Percentiles rank a stretch among this genome's conserved stretches.
phyloP scores from a whole-genome alignment of 2,888 invertebrate genomes.

The Iphiclides podalirius region DNA sequence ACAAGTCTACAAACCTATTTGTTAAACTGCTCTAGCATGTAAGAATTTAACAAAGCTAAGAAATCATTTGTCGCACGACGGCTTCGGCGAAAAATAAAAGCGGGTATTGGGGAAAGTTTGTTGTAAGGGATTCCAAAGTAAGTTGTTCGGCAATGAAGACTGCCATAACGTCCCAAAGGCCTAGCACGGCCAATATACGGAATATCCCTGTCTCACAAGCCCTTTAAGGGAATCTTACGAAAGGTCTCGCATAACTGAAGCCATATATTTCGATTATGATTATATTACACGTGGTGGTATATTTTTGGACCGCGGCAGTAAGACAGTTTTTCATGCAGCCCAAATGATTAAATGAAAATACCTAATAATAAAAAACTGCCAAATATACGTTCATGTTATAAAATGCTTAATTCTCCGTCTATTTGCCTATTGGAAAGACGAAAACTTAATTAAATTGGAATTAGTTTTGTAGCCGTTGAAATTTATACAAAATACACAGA shows the following conservation, averaged over 20 bases:
- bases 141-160: conserved; percentile 12
- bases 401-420: too few species aligned
- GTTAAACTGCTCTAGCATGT: too few species aligned
- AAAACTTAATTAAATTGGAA: too few species aligned
- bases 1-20: too few species aligned
- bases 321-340: too few species aligned
- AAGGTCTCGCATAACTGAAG: not conserved
- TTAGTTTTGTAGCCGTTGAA: too few species aligned
- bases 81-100: not conserved
- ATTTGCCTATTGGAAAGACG: too few species aligned
- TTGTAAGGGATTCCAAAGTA: conserved; percentile 16
- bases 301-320: not conserved
- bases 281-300: not conserved
- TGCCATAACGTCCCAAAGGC: conserved; percentile 14
- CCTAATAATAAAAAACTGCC: too few species aligned
- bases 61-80: not conserved
- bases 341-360: too few species aligned
- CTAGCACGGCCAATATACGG: conserved; percentile 3
- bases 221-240: not conserved
- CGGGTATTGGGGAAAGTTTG: conserved; percentile 1
- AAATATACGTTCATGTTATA: too few species aligned
- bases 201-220: not conserved
- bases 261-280: not conserved
- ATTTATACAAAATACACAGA: too few species aligned
- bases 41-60: not conserved